phyloP scores from a whole-genome alignment of 1,140 invertebrate genomes.

The Lithobius niger region DNA sequence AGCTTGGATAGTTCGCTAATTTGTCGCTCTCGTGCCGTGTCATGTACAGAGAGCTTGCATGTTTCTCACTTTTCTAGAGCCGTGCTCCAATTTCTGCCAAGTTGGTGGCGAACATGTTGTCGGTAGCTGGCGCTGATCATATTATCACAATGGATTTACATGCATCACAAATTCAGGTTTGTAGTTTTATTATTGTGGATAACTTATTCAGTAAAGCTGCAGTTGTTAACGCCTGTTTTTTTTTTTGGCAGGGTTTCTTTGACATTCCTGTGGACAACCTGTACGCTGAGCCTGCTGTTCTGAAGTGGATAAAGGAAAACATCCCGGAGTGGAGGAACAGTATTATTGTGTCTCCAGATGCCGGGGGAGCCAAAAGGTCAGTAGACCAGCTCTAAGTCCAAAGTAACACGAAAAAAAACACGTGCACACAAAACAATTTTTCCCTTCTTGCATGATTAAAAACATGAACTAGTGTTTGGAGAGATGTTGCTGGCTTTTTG shows the following conservation, averaged over 20 bases:
- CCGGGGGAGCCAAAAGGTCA: conserved; percentile 93
- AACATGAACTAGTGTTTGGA: too few relatives aligned
- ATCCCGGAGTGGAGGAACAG: conserved; percentile 94
- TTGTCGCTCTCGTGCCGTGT: too few relatives aligned
- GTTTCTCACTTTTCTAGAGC: conserved; percentile 62
- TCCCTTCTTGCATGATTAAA: too few relatives aligned
- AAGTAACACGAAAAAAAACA: too few relatives aligned
- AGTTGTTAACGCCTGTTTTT: neutral
- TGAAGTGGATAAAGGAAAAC: conserved; percentile 98
- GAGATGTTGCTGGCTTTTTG: too few relatives aligned
- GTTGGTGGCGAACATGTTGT: conserved; percentile 95
- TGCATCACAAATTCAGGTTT: conserved; percentile 85
- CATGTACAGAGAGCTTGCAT: too few relatives aligned
- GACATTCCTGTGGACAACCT: conserved; percentile 99
- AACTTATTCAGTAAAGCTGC: neutral
- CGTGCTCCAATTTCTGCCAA: conserved; percentile 97
- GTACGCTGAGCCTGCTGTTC: conserved; percentile 94
- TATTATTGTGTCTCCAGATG: conserved; percentile 97
- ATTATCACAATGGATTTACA: conserved; percentile 99
- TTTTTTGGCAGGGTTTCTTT: conserved; percentile 74
- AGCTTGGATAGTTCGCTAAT: too few relatives aligned
- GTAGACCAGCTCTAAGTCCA: too few relatives aligned
- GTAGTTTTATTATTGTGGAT: conserved; percentile 8
- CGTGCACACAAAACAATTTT: too few relatives aligned
- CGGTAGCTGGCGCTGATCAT: conserved; percentile 94